These are phyloP conservation scores for Caenorhabditis sp. DNA, from an alignment of 2,888 invertebrate genomes.

Conservation along the genomic window DNA sequence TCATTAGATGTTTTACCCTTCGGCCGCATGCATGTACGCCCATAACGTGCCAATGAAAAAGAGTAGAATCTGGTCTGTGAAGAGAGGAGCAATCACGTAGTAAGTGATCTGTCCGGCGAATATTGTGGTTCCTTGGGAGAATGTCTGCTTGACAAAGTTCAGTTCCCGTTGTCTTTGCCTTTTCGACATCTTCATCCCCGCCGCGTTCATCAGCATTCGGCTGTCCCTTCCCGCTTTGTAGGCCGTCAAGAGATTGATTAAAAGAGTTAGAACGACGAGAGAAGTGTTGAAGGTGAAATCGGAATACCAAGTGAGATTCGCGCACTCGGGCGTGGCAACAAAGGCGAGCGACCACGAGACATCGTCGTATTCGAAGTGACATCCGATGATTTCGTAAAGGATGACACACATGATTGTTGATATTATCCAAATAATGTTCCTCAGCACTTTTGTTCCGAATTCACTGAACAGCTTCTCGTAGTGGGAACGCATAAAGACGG, in stretches of 20 bases:
- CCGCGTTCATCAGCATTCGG: slow-evolving; percentile 33
- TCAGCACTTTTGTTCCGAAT: slow-evolving; percentile 17
- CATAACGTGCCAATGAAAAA: slow-evolving; percentile 20
- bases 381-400: slow-evolving; percentile 24
- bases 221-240: slow-evolving; percentile 29
- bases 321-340: slow-evolving; percentile 11
- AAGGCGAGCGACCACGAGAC: slow-evolving; percentile 27
- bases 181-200: slow-evolving; percentile 36
- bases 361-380: slow-evolving; percentile 24
- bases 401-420: slow-evolving; percentile 9
- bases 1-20: slow-evolving; percentile 8
- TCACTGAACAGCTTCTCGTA: slow-evolving; percentile 25
- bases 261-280: slow-evolving; percentile 17
- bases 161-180: slow-evolving; percentile 23
- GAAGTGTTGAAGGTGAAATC: slow-evolving; percentile 35
- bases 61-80: slow-evolving; percentile 8
- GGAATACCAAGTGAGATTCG: slow-evolving; percentile 25
- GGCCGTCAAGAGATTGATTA: slow-evolving; percentile 21
- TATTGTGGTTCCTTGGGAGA: slow-evolving; percentile 29
- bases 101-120: slow-evolving; percentile 31
- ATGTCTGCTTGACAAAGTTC: slow-evolving; percentile 26
- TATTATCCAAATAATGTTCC: slow-evolving; percentile 12
- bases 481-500: slow-evolving; percentile 11
- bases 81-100: slow-evolving; percentile 18
- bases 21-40: slow-evolving; percentile 36